Conservation (phyloP, 1,140 invertebrate species). For the Campoletis sonorensis region DNA sequence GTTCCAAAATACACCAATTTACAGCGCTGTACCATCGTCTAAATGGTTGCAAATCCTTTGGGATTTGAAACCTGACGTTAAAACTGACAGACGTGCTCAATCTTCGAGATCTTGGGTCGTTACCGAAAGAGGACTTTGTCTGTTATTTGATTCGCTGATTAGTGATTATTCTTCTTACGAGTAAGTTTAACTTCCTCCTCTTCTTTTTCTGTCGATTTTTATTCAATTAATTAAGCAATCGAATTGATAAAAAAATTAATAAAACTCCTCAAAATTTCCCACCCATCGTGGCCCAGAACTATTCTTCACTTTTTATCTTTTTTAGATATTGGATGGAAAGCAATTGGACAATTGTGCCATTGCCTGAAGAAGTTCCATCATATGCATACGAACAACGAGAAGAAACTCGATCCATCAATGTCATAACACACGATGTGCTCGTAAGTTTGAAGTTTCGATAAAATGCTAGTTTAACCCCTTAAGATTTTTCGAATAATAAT, state of each 20-base stretch:
- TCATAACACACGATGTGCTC: constrained; percentile 21
- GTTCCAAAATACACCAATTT: constrained; percentile 45
- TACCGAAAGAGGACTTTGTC: constrained; percentile 57
- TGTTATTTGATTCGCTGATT: constrained; percentile 35
- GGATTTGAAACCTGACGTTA: constrained; percentile 50
- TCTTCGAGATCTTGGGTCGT: constrained; percentile 37
- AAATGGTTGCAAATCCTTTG: constrained; percentile 56
- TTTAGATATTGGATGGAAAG: constrained; percentile 63
- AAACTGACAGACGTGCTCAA: not conserved
- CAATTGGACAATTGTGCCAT: constrained; percentile 58
- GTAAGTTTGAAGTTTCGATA: constrained; percentile 1
- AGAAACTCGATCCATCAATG: constrained; percentile 1
- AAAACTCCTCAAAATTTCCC: no score
- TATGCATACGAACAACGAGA: constrained; percentile 16
- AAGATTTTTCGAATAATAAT: no score
- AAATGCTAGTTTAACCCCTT: no score
- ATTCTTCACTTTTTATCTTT: not conserved
- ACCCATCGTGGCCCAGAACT: not conserved
- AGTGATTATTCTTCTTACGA: constrained; percentile 46
- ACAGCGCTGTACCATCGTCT: constrained; percentile 36
- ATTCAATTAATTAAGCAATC: no score
- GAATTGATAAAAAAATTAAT: no score
- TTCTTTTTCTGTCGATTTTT: not conserved
- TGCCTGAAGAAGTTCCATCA: not conserved
- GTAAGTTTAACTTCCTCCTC: constrained; percentile 46